Evolutionary conservation across 92 coral and sea anemone genomes (phyloP), one percentile per base, ranked within the genome.

Genomic region (Umimayanthus chanpuru): DNA sequence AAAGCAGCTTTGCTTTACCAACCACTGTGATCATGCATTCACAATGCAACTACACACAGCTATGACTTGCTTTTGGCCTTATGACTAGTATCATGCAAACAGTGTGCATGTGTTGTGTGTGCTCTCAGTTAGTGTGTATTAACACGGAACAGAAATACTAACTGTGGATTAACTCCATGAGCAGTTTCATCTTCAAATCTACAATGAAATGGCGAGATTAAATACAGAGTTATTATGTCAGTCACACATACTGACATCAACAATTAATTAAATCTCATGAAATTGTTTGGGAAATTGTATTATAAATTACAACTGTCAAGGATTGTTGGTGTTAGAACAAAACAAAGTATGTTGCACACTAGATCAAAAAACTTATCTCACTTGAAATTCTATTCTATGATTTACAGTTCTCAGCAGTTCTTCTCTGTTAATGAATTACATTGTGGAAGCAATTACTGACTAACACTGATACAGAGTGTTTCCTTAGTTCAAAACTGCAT

Each of bases 141-240:
- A 86, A 36, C 15, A 90, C 38, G 61, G 32, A 77, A 50, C 73
- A 78, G 64, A 21, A 70, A 65, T 94, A 94, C 98, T 94, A 94
- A 94, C 98, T 89, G 98, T 94, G 91, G 91, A 65, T 90, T 91
- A 93, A 88, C 76, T 82, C 96, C 96, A 65, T 88, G 89, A 76
- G 93, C 88, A 89, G 89, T 70, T 47, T 89, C 90, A 58, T 88
- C 98, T 40, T 86, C 88, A 90, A 88, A 90, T 95, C 98, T 95
- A 95, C 70, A 88, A 92, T 64, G 53, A 92, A 92, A 89, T 75
- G 90, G 77, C 66, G 85, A 77, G 82, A 74, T 77, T 83, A 83
- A 29, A 18, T 61, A 61, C 68, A 61, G 32, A 80, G 20, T 55
- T 66, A 43, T 83, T 83, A 47, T 26, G 78, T 70, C 87, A 83